These are phyloP conservation scores for Brenthis daphne DNA, from an alignment of 2,888 invertebrate genomes.

Conservation along the genomic window DNA sequence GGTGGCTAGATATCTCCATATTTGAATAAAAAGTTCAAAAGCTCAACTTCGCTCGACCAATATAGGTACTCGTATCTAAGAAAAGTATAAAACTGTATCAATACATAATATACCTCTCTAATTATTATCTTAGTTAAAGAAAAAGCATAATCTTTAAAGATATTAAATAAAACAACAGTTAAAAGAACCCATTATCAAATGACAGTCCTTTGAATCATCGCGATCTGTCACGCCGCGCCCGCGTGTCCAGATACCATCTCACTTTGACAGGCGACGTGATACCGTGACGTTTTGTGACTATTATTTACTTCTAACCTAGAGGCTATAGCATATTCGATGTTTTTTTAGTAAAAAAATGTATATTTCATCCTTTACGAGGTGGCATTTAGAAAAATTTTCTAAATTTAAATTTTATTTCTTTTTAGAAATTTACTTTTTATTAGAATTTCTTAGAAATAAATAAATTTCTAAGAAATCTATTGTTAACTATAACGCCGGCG, in stretches of 20 bases:
- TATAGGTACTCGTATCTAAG: too few relatives aligned
- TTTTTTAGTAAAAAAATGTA: background rate
- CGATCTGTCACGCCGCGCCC: conserved; percentile 45
- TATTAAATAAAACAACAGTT: conserved; percentile 8
- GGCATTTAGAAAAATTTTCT: too few relatives aligned
- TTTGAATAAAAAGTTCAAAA: too few relatives aligned
- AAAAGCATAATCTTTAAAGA: background rate
- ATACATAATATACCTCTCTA: background rate
- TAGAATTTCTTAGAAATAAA: too few relatives aligned
- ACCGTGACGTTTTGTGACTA: conserved; percentile 31
- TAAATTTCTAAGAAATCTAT: too few relatives aligned
- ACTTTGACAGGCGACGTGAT: conserved; percentile 38
- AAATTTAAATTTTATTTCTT: too few relatives aligned
- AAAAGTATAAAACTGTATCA: too few relatives aligned
- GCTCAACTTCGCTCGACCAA: too few relatives aligned
- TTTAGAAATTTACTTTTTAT: too few relatives aligned
- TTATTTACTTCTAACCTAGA: conserved; percentile 20
- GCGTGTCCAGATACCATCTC: conserved; percentile 54
- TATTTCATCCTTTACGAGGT: background rate
- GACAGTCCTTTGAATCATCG: conserved; percentile 43
- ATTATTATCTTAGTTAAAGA: background rate
- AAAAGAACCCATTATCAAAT: conserved; percentile 13
- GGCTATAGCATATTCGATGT: background rate
- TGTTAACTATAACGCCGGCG: too few relatives aligned
- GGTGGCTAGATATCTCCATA: too few relatives aligned